Evolutionary conservation across 2,113 vertebrate genomes (phyloP).

Genomic region (Blennius ocellaris): DNA sequence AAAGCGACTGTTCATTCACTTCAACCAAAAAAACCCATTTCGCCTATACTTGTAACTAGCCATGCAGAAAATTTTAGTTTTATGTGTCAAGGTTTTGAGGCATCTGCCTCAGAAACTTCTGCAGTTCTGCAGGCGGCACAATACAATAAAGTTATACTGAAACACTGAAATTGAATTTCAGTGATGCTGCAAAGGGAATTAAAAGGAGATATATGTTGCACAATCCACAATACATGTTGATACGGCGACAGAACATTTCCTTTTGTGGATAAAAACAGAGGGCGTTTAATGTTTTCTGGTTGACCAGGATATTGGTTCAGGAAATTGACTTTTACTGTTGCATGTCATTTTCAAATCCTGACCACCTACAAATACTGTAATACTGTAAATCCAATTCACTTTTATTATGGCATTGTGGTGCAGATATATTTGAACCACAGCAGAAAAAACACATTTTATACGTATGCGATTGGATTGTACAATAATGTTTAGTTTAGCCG

Average conservation of each 20-base stretch:
- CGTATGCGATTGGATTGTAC: conserved; percentile 5
- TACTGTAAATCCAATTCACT: neutral
- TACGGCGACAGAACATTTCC: neutral
- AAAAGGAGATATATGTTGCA: conserved; percentile 12
- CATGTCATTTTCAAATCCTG: neutral
- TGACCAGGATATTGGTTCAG: neutral
- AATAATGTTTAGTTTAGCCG: conserved; percentile 3
- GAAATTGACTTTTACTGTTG: neutral
- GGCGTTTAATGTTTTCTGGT: neutral
- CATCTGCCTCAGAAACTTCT: conserved; percentile 27
- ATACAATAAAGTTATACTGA: neutral
- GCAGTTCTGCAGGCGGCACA: conserved; percentile 1
- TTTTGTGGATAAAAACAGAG: neutral
- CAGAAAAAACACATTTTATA: conserved; percentile 15
- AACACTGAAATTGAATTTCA: conserved; percentile 31
- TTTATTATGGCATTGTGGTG: neutral
- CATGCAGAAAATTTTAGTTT: conserved; percentile 36
- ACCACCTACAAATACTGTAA: neutral
- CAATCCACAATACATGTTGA: conserved; percentile 6
- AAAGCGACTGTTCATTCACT: conserved; percentile 42
- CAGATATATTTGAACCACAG: conserved; percentile 24
- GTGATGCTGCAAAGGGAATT: conserved; percentile 7
- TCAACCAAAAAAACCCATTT: conserved; percentile 11
- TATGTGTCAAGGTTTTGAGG: conserved; percentile 43
- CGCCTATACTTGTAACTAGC: conserved; percentile 4